Base-by-base conservation (phyloP, 2,113 vertebrate genomes). In the Hippocampus zosterae region DNA sequence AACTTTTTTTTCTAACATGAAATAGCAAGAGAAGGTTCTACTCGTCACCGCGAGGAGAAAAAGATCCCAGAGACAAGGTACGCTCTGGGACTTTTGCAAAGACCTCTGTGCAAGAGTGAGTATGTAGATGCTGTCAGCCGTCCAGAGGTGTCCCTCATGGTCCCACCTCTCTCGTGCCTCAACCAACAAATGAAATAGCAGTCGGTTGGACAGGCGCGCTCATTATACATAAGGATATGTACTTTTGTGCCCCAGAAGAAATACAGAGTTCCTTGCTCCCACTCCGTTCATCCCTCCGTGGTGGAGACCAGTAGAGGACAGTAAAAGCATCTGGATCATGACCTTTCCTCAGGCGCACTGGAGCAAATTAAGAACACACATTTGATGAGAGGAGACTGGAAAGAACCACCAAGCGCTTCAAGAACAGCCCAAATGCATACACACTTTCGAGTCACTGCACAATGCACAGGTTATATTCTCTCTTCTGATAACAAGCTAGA, bases 311-410 rank as follows among this genome's bases (percentile, higher is more conserved):
- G 75, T 42, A 77, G 75, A 73, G 75, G 78, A 84, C 81, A 78
- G 72, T 69, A 72, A 81, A 81, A 83, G 78, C 83, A 89, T 91
- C 86, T 87, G 85, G 86, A 88, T 88, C 85, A 82, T 81, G 90
- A 90, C 89, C 90, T 90, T 91, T 90, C 89, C 86, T 87, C 74
- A 71, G 87, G 86, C 82, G 69, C 80, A 37, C 84, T 64, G 84
- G 88, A 80, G 88, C 84, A 89, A 91, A 92, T 90, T 88, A 89
- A 88, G 90, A 86, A 69, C 82, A 89, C 87, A 89, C 85, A 79
- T 82, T 76, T 85, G 86, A 87, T 79, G 83, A 87, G 75, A 85
- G 77, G 78, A 88, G 81, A 85, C 84, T 81, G 62, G 77, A 70
- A 81, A 87, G 78, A 84, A 80, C 84, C 78, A 86, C 83, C 80